These are phyloP conservation scores for Caranx ignobilis DNA, from an alignment of 2,113 vertebrate genomes.

Conservation along the genomic window DNA sequence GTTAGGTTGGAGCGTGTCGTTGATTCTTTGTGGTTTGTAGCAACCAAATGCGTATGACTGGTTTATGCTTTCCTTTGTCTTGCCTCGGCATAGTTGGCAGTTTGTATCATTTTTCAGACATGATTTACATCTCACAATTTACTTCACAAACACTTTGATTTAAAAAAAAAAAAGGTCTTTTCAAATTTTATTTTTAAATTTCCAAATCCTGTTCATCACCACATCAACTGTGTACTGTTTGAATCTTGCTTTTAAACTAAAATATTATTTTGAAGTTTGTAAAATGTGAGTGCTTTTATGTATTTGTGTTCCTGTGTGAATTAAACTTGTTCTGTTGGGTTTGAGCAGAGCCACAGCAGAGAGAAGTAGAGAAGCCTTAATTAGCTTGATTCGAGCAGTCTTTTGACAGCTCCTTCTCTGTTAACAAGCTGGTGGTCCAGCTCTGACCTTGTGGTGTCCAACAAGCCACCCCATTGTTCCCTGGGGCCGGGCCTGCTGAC, in stretches of 20 bases:
- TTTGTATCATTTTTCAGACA: background rate
- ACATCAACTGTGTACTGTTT: background rate
- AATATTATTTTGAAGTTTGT: background rate
- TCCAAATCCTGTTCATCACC: background rate
- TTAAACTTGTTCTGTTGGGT: background rate
- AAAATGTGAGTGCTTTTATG: background rate
- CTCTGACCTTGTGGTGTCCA: slow-evolving; percentile 71
- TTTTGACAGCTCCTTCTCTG: slow-evolving; percentile 54
- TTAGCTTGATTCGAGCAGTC: slow-evolving; percentile 53
- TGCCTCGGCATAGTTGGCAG: background rate
- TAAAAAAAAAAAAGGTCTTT: background rate
- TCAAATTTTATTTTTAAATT: background rate
- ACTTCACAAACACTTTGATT: background rate
- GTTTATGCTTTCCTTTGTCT: background rate
- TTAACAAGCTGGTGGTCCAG: slow-evolving; percentile 64
- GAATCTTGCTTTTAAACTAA: background rate
- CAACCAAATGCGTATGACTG: background rate
- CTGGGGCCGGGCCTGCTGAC: slow-evolving; percentile 66
- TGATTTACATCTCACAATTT: background rate
- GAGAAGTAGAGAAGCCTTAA: slow-evolving; percentile 24
- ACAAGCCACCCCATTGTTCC: slow-evolving; percentile 80
- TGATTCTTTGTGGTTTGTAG: slow-evolving; percentile 2
- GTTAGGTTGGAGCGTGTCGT: background rate
- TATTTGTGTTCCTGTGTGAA: background rate
- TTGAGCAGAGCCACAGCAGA: background rate